These are phyloP conservation scores for Alexandromys oeconomus DNA, from an alignment of 2,797 vertebrate genomes.

Conservation along the genomic window DNA sequence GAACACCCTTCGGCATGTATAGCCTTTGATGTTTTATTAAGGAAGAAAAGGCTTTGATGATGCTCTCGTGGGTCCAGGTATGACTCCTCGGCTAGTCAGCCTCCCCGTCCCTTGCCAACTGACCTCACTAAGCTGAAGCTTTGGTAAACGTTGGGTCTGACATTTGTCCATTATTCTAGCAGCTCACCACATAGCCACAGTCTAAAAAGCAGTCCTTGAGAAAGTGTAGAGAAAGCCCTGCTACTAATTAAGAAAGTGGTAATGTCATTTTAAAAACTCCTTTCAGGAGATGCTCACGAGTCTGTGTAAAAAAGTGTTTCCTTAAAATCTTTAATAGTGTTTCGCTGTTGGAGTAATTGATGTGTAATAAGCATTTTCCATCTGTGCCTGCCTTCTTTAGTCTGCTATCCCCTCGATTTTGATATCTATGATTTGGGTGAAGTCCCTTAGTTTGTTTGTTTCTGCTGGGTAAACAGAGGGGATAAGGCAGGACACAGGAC, in stretches of 20 bases:
- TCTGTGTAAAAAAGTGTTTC: slow-evolving; percentile 1
- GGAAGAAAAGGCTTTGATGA: slow-evolving; percentile 46
- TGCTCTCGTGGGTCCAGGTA: background rate
- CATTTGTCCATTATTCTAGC: background rate
- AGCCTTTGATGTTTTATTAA: slow-evolving; percentile 65
- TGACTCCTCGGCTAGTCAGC: background rate
- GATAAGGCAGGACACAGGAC: background rate
- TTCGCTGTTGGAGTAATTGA: background rate
- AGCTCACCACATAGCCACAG: background rate
- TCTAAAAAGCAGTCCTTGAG: background rate
- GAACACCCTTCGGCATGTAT: background rate
- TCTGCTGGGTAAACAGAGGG: background rate
- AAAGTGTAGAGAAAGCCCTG: background rate
- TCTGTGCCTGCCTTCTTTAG: background rate
- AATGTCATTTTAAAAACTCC: background rate
- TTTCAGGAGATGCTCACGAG: background rate
- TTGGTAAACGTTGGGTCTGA: background rate
- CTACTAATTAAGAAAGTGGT: slow-evolving; percentile 6
- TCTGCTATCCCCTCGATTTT: background rate
- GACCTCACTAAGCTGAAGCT: background rate
- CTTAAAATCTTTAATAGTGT: background rate
- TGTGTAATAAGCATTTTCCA: background rate
- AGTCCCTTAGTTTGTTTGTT: background rate
- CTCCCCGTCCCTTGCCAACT: background rate
- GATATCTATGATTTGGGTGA: background rate